A percentile compares a stretch with the other conserved stretches of the same genome.
Conservation (phyloP, 2,113 vertebrate species). For the Catharus fuscescens region DNA sequence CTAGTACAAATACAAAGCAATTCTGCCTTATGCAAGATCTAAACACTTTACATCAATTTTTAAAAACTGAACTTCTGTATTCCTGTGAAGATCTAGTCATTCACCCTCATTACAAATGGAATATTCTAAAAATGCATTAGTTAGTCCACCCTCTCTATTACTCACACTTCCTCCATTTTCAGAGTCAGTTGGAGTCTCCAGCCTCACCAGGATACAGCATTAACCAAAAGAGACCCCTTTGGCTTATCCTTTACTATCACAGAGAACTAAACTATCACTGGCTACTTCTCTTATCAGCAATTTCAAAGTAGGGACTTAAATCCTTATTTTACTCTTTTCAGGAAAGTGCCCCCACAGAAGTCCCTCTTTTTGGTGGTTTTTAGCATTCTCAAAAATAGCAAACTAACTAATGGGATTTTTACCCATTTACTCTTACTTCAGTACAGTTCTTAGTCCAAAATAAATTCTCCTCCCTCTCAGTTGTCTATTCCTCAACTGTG, state of each 20-base stretch:
- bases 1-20: not conserved
- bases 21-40: not conserved
- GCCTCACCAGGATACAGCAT: not conserved
- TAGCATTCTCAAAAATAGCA: not conserved
- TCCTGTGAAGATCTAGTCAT: not conserved
- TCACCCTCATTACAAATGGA: not conserved
- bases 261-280: not conserved
- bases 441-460: slow-evolving; percentile 27
- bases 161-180: not conserved
- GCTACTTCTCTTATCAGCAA: not conserved
- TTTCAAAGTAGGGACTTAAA: not conserved
- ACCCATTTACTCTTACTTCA: slow-evolving; percentile 21
- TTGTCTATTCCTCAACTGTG: slow-evolving; percentile 28
- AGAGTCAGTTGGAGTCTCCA: not conserved
- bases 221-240: not conserved
- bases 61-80: not conserved
- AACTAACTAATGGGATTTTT: not conserved
- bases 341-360: not conserved
- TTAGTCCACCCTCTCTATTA: not conserved
- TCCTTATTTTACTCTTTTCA: not conserved
- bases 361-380: not conserved
- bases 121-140: not conserved
- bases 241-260: not conserved
- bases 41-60: not conserved
- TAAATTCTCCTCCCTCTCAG: slow-evolving; percentile 44